phyloP scores from a whole-genome alignment of 2,888 invertebrate species.

The Bimastos eiseni region DNA sequence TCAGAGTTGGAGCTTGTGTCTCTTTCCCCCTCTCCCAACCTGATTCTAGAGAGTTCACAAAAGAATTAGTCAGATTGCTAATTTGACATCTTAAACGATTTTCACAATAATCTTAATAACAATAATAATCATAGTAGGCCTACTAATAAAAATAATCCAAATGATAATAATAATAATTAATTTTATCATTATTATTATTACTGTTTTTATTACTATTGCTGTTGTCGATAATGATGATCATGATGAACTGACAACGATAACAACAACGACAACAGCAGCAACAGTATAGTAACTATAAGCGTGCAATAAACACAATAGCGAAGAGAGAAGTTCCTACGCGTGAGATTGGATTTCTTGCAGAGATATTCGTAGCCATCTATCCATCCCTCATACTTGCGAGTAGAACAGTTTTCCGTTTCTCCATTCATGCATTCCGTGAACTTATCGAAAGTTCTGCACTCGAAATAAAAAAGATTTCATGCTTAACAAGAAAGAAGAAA shows the following conservation, averaged over 20 bases:
- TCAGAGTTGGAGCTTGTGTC: too few relatives aligned
- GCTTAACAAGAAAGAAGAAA: not conserved
- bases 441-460: not conserved
- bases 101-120: too few relatives aligned
- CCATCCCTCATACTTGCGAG: not conserved
- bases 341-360: slow-evolving; percentile 7
- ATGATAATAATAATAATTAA: too few relatives aligned
- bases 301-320: not conserved
- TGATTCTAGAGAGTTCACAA: not conserved
- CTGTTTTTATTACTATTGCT: too few relatives aligned
- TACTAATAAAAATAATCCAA: too few relatives aligned
- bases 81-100: too few relatives aligned
- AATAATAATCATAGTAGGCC: too few relatives aligned
- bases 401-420: not conserved
- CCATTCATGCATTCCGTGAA: not conserved
- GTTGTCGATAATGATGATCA: too few relatives aligned
- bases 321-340: not conserved
- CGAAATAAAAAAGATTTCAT: not conserved
- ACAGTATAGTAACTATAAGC: not conserved
- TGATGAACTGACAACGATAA: too few relatives aligned
- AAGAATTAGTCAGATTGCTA: not conserved
- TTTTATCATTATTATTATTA: too few relatives aligned
- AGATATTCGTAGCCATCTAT: not conserved
- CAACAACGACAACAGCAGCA: too few relatives aligned
- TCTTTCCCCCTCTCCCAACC: too few relatives aligned